Evolutionary conservation across 2,797 vertebrate species (phyloP), one percentile per base, ranked within the genome.

Genomic region (Ispidina picta): DNA sequence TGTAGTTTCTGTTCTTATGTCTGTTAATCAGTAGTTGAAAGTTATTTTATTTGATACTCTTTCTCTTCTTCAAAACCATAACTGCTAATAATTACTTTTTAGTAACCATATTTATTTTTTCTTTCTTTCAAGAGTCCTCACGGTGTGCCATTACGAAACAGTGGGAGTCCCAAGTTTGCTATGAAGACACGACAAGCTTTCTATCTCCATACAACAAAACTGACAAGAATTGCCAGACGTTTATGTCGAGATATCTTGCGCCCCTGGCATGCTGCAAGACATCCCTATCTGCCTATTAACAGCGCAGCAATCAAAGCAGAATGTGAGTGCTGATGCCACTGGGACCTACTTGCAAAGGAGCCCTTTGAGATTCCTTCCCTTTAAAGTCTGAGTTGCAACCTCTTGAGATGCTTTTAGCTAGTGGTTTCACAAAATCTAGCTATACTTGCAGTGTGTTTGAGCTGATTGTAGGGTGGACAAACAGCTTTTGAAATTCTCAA

Each of bases 151-250:
- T 96, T 98, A 92, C 97, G 99, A 78, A 99, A 99, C 97, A 98
- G 98, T 58, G 98, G 98, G 83, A 99, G 99, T 96, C 99, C 99
- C 81, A 99, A 99, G 96, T 99, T 99, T 80, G 99, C 99, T 3
- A 99, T 99, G 97, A 99, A 99, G 97, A 99, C 99, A 21, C 96
- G 98, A 41, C 99, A 99, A 97, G 99, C 99, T 39, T 99, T 99
- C 95, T 99, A 98, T 97, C 98, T 99, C 86, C 98, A 99, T 93
- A 99, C 99, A 66, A 99, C 98, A 64, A 98, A 98, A 74, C 94
- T 99, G 96, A 99, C 99, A 2, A 97, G 98, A 83, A 97, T 98
- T 46, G 99, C 99, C 15, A 98, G 99, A 29, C 98, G 98, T 60
- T 88, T 99, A 84, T 99, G 99, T 97, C 98, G 98, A 29, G 99